Base-by-base conservation (phyloP, 2,113 vertebrate species). In the Gasterosteus nipponicus region DNA sequence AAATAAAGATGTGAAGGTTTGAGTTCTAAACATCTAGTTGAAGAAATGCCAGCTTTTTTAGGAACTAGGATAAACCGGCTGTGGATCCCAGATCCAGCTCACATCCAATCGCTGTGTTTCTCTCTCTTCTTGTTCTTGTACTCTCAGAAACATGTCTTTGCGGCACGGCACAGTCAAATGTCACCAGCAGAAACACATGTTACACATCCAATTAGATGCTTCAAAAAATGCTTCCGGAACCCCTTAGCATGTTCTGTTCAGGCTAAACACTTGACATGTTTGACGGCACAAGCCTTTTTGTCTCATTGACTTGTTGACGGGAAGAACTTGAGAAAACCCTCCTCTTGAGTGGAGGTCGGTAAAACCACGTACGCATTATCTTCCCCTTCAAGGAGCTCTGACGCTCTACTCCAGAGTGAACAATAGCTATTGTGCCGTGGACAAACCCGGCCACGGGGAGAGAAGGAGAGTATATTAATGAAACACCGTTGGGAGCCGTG, bases 381-480 rank as follows among this genome's bases (percentile, higher is more conserved):
- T 39, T 19, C 56, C 53, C 42, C 38, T 70, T 80, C 60, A 73
- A 59, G 53, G 53, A 74, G 33, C 75, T 78, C 61, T 42, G 47
- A 72, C 73, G 56, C 35, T 38, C 39, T 39, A 60, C n/a, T 39
- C 62, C 22, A 46, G 39, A 63, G 57, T 51, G 84, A 89, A 86
- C 78, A 90, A 85, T 85, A 73, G 66, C 65, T 74, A 72, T 85
- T 81, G 85, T 87, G 69, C 69, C 31, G 14, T 11, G 68, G 85
- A 88, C 46, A 77, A 78, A 79, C 74, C 77, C 80, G 81, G 69
- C 72, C 53, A 35, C 26, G 59, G 60, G 68, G 80, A 69, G 61
- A 71, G 49, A 60, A 33, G 58, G 49, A 54, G 73, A 61, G 68
- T 69, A 38, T 77, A 90, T 89, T 91, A 91, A 89, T 76, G 73